Evolutionary conservation across 2,113 vertebrate species (phyloP), one percentile per base, ranked within the genome.

Genomic region (Choloepus hoffmanni): DNA sequence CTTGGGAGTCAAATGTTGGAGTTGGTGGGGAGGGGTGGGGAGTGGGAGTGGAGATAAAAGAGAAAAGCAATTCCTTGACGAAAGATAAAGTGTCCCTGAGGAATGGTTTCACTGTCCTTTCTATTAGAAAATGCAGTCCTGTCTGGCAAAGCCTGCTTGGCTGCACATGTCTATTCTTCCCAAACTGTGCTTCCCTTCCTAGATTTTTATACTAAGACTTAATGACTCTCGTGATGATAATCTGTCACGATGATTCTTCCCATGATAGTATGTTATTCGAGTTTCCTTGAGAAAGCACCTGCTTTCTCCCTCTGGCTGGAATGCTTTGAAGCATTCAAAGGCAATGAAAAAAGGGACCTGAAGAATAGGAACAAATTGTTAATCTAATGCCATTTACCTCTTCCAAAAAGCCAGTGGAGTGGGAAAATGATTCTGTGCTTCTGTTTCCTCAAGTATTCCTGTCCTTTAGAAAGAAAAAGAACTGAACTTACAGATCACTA

Each of bases 241-340:
- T 85, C 55, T 70, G 48, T 86, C 74, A 76, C 0, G 8, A 36
- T 90, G 94, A 89, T 94, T 85, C 96, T 93, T 67, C 60, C 36
- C 7, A 78, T 83, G 93, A 62, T 78, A 40, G 73, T 70, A n/a
- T 48, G 55, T 87, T 94, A 79, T 89, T 50, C 26, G 26, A 50
- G 48, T 93, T 95, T 96, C 79, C 68, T 96, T 84, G 92, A 92
- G 85, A 95, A 92, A 90, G 58, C 68, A 90, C 92, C 84, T 87
- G 79, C 55, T 81, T 89, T 89, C 95, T 97, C 72, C 68, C 65
- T 77, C 67, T 81, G 58, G 70, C 89, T 63, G 74, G 11, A 63
- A 72, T 70, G 36, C 36, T 36, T 21, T 3, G 82, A 85, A 65
- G 77, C 73, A 74, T 94, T 92, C 70, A 53, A 70, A 92, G 67